Percentiles rank a stretch among this genome's conserved stretches.
Evolutionary conservation across 2,888 invertebrate genomes (phyloP).

Genomic region (Leptothorax acervorum): DNA sequence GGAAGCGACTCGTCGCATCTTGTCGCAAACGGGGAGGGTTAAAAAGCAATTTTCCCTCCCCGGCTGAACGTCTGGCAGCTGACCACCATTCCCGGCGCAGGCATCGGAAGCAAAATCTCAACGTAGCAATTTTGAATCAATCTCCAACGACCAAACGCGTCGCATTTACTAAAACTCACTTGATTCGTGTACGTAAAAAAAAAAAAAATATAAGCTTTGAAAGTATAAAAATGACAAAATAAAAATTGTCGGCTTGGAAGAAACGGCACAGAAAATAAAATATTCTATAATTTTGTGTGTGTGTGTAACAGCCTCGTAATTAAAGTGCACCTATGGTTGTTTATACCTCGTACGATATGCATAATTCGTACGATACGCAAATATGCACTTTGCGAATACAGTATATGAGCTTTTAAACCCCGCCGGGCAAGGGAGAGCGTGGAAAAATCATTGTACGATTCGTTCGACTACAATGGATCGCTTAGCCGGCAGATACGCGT

Average conservation of each 20-base stretch:
- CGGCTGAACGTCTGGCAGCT: constrained; percentile 61
- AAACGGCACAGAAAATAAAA: background rate
- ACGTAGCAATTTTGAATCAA: constrained; percentile 76
- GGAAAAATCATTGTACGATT: constrained; percentile 67
- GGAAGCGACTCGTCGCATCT: constrained; percentile 59
- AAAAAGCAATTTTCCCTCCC: constrained; percentile 71
- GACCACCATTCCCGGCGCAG: constrained; percentile 54
- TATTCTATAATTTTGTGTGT: background rate
- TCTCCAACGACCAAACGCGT: constrained; percentile 67
- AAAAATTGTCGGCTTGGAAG: background rate
- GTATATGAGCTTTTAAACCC: constrained; percentile 48
- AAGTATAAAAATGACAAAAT: background rate
- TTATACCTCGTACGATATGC: background rate
- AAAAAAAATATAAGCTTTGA: too few relatives aligned
- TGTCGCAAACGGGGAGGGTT: constrained; percentile 59
- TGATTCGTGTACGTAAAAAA: constrained; percentile 69
- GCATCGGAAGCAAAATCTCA: constrained; percentile 57
- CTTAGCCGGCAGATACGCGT: constrained; percentile 80
- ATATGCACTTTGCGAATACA: constrained; percentile 13
- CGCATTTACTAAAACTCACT: constrained; percentile 52
- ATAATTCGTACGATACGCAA: constrained; percentile 15
- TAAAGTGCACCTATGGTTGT: background rate
- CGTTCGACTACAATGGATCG: constrained; percentile 80
- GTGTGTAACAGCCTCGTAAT: background rate
- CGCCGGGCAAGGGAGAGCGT: constrained; percentile 55